Conservation (phyloP, 2,797 vertebrate genomes). For the Pampus argenteus region DNA sequence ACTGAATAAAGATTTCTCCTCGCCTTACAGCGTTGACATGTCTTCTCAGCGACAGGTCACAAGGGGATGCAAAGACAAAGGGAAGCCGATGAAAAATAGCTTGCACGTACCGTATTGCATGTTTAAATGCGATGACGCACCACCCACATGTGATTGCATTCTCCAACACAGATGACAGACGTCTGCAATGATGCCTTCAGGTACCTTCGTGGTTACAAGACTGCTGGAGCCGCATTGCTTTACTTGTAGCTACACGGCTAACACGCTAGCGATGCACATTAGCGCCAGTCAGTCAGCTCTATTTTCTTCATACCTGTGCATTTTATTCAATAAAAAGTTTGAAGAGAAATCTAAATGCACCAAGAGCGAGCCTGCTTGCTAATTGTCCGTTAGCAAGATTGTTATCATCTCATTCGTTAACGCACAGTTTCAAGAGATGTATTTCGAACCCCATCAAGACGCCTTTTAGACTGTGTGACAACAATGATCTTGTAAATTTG, state of each 20-base stretch:
- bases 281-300: too few relatives aligned
- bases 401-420: too few relatives aligned
- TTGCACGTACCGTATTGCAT: not conserved
- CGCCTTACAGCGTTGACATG: constrained; percentile 12
- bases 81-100: not conserved
- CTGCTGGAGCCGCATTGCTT: not conserved
- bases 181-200: constrained; percentile 5
- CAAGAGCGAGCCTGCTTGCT: too few relatives aligned
- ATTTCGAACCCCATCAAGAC: too few relatives aligned
- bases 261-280: too few relatives aligned
- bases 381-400: too few relatives aligned
- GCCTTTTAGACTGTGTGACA: too few relatives aligned
- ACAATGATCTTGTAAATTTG: too few relatives aligned
- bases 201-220: not conserved
- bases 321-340: too few relatives aligned
- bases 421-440: too few relatives aligned
- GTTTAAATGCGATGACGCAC: not conserved
- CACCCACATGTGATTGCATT: not conserved
- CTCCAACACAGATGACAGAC: not conserved
- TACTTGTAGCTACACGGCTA: not conserved
- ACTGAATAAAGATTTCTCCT: constrained; percentile 17
- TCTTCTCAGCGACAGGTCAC: constrained; percentile 31
- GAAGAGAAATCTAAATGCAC: too few relatives aligned
- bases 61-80: not conserved
- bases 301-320: too few relatives aligned